These are phyloP conservation scores for Urocolius indicus DNA, from an alignment of 2,113 vertebrate genomes.

Conservation along the genomic window DNA sequence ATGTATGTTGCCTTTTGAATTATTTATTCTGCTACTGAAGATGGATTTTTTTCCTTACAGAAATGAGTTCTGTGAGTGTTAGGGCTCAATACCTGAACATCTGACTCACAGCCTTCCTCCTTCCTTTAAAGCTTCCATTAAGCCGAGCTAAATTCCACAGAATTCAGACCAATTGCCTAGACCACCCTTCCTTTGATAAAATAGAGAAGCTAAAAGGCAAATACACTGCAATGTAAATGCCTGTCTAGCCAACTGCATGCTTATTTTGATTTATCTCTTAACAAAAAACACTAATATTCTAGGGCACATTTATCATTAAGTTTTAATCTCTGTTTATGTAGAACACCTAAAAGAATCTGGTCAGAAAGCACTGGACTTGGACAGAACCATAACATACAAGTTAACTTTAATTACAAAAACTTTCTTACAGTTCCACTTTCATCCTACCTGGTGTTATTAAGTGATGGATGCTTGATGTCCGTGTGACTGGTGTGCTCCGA, in stretches of 20 bases:
- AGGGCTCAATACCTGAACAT: not conserved
- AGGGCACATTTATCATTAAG: not conserved
- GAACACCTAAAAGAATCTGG: fast-evolving
- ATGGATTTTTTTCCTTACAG: not conserved
- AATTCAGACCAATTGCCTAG: not conserved
- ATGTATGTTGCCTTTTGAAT: not conserved
- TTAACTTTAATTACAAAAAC: not conserved
- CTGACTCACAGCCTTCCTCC: not conserved
- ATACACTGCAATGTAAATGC: not conserved
- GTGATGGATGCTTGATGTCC: conserved; percentile 83
- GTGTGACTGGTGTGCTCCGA: conserved; percentile 75
- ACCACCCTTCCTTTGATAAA: not conserved
- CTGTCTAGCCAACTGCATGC: not conserved
- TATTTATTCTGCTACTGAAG: not conserved
- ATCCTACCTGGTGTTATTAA: conserved; percentile 84
- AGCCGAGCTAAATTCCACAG: not conserved
- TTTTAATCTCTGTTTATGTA: not conserved
- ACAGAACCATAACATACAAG: not conserved
- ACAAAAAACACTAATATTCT: not conserved
- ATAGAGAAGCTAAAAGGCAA: not conserved
- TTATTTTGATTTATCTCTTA: not conserved
- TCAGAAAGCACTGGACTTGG: not conserved
- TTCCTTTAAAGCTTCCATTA: not conserved
- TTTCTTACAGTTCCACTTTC: not conserved
- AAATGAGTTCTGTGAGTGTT: not conserved